Base-by-base conservation (phyloP, 2,113 vertebrate species). In the Ptychochromis oligacanthus region DNA sequence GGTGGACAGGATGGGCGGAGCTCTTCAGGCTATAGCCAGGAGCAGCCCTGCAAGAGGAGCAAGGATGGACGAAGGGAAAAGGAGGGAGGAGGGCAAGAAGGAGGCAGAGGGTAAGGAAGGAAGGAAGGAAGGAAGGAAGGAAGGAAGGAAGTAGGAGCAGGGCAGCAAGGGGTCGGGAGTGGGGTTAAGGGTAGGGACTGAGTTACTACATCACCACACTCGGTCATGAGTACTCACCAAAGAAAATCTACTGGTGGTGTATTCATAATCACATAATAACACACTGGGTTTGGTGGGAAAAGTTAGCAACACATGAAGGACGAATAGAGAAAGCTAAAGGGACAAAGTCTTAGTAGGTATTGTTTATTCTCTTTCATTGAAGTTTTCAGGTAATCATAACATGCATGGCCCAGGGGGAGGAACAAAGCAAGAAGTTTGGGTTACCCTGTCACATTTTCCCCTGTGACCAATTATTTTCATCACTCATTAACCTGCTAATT, bases 21-120 rank as follows among this genome's bases (percentile, higher is more conserved):
- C 95, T 94, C 94, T 95, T 95, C 95, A 94, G 95, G 94, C 94
- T 95, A 94, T 91, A 95, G 94, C 95, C 94, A 94, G 93, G 93
- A 95, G 94, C 94, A 93, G 93, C 94, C 95, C 95, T 96, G 94
- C 91, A 96, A 95, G 91, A 94, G 94, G 94, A 95, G 92, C 86
- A 95, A 94, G 84, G 92, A 89, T 88, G 92, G 91, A 90, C 76
- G 88, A 70, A 55, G 79, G 85, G 84, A 56, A 34, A 75, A 54
- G 70, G 8, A n/a, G 85, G 74, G 28, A 77, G 76, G 55, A 43
- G 57, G 86, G 88, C 65, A 79, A 82, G 10, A 90, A 70, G 74
- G 36, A 82, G 77, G 83, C 60, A 92, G 67, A 83, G 64, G 78
- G 81, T 62, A 57, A 81, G 79, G 78, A 58, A 57, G 61, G 58